Base-by-base conservation (phyloP, 2,888 invertebrate genomes). In the Campoplex nolae region DNA sequence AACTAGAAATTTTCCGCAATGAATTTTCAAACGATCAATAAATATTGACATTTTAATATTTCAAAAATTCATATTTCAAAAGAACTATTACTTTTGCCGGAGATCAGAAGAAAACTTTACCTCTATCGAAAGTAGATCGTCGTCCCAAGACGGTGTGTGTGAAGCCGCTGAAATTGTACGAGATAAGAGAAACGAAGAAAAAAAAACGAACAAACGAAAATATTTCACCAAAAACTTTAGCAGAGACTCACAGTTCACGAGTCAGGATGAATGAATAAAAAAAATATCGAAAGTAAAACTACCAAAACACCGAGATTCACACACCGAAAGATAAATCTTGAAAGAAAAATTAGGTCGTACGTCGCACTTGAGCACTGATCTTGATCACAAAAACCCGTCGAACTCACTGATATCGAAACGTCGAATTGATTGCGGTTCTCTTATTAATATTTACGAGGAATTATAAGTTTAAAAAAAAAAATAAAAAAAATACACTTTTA, bases 381-480 rank as follows among this genome's bases (percentile, higher is more conserved):
- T 23, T 23, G 3, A 70, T 71, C 71, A 80, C 76, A 71, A 56
- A n/a, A 48, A 35, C 6, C 13, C 45, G 73, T 38, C 38, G 56
- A 74, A 70, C 70, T 74, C 79, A 83, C 83, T 80, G 45, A 76
- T 80, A 42, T n/a, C 18, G 73, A 74, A 73, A 73, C 28, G 45
- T 38, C 35, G 28, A 65, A 77, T 48, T 79, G 58, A 23, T 45
- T 51, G 51, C 51, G 16, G 51, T 62, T 32, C 32, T 16, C 62
- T 32, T 11, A 62, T 62, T 16, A 62, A 62, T 62, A 62, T 62
- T 62, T 16, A 62, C 62, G 62, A 62, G 62, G 28, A 1, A 62
- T 62, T 62, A 32, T 62, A 32, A 23, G 23, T 23, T 23, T 23
- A 23, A 23, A 23, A 23, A 23, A 23, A 23, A 23, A 23, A 23